phyloP scores from a whole-genome alignment of 2,888 invertebrate species.

The Agrenia bidenticulata region DNA sequence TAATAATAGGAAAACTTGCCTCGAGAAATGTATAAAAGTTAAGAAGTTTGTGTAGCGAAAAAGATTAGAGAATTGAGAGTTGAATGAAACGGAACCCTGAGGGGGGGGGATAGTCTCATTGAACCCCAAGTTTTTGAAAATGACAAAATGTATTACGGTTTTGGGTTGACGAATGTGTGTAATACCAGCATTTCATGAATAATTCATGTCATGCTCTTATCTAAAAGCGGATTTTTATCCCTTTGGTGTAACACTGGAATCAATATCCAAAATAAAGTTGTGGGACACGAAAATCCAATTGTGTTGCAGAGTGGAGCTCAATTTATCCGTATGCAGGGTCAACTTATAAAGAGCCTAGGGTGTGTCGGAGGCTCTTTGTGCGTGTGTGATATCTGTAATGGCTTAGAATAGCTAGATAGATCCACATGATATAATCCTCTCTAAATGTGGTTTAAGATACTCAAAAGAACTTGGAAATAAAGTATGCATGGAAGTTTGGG shows the following conservation, averaged over 20 bases:
- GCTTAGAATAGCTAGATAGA: neutral
- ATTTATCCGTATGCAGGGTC: slow-evolving; percentile 16
- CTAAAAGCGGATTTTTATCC: slow-evolving; percentile 53
- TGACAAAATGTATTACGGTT: neutral
- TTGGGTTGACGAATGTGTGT: slow-evolving; percentile 42
- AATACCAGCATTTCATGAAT: slow-evolving; percentile 52
- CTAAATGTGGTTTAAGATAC: slow-evolving; percentile 1
- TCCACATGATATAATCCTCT: neutral
- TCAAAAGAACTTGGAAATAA: neutral
- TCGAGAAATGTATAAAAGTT: neutral
- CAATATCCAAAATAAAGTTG: slow-evolving; percentile 53
- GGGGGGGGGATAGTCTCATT: slow-evolving; percentile 1
- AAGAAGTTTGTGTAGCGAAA: no score
- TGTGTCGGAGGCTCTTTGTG: neutral
- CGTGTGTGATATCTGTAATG: slow-evolving; percentile 9
- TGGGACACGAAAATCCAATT: slow-evolving; percentile 53
- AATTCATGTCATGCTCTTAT: slow-evolving; percentile 52
- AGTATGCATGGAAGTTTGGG: neutral
- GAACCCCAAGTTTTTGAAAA: slow-evolving; percentile 3
- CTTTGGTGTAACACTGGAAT: slow-evolving; percentile 46
- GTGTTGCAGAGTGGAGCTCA: slow-evolving; percentile 40
- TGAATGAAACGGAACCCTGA: neutral
- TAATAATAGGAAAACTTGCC: neutral
- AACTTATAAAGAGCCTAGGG: slow-evolving; percentile 7
- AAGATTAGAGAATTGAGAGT: no score